These are phyloP conservation scores for Tetragonula carbonaria DNA, from an alignment of 2,888 invertebrate genomes.

Conservation along the genomic window DNA sequence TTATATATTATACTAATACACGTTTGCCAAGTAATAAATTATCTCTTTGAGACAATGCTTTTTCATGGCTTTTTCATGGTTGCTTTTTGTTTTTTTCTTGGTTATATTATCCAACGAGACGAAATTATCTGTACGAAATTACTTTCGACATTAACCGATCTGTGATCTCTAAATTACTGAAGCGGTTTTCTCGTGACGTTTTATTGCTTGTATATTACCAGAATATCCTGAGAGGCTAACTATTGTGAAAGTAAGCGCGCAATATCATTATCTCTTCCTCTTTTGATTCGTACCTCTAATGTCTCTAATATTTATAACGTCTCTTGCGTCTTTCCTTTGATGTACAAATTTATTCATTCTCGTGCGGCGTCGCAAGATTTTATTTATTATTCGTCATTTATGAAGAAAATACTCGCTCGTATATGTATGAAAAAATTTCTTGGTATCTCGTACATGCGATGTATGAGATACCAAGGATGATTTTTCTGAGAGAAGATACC, in stretches of 20 bases:
- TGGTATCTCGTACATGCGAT: too few relatives aligned
- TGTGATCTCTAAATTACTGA: not conserved
- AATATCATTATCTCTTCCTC: not conserved
- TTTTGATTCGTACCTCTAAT: not conserved
- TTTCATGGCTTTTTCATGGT: too few relatives aligned
- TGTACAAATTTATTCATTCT: not conserved
- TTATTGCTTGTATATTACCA: not conserved
- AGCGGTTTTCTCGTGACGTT: not conserved
- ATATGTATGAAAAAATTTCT: too few relatives aligned
- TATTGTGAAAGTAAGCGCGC: not conserved
- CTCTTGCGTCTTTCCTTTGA: not conserved
- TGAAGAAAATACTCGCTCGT: too few relatives aligned
- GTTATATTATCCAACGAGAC: not conserved
- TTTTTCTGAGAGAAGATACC: too few relatives aligned
- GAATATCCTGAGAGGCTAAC: not conserved
- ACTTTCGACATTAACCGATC: slow-evolving; percentile 6
- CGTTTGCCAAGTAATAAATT: not conserved
- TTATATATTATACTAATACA: not conserved
- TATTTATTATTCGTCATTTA: not conserved
- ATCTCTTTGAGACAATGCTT: not conserved
- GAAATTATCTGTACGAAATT: not conserved
- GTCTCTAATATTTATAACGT: too few relatives aligned
- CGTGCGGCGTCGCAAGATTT: too few relatives aligned
- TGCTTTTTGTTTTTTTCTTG: not conserved
- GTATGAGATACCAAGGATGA: not conserved